A percentile compares a stretch with the other conserved stretches of the same genome.
Evolutionary conservation across 2,888 invertebrate genomes (phyloP).

Genomic region (Mimachlamys varia): DNA sequence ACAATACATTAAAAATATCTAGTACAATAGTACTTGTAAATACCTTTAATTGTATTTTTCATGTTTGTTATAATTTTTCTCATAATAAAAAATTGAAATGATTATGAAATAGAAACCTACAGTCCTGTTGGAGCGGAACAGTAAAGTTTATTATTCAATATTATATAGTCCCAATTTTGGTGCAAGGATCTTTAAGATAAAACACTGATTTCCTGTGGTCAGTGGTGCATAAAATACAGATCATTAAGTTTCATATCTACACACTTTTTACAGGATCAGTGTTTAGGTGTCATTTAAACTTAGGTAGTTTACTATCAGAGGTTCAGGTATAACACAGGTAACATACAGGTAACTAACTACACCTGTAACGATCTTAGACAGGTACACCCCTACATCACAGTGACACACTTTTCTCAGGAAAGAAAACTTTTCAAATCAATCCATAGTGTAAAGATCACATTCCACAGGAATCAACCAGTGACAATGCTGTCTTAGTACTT

Average conservation of each 20-base stretch:
- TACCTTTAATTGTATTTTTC: no score
- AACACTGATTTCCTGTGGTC: no score
- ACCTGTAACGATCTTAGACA: not conserved
- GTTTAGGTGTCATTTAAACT: not conserved
- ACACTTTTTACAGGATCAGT: not conserved
- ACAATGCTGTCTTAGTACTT: conserved; percentile 12
- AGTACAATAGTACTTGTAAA: no score
- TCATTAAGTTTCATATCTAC: not conserved
- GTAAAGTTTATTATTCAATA: no score
- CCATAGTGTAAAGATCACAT: conserved; percentile 16
- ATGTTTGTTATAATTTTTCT: no score
- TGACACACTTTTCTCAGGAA: not conserved
- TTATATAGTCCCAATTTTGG: no score
- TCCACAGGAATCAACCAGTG: not conserved
- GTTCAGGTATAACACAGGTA: no score
- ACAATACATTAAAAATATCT: no score
- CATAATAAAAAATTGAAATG: no score
- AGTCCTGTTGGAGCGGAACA: no score
- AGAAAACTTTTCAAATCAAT: conserved; percentile 23
- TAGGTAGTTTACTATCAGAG: not conserved
- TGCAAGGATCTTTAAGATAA: no score
- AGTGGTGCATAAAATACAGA: not conserved
- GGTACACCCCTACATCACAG: not conserved
- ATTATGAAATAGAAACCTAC: no score
- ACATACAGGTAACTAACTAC: not conserved